Evolutionary conservation across 2,797 vertebrate genomes (phyloP).

Genomic region (Cossypha heuglini): DNA sequence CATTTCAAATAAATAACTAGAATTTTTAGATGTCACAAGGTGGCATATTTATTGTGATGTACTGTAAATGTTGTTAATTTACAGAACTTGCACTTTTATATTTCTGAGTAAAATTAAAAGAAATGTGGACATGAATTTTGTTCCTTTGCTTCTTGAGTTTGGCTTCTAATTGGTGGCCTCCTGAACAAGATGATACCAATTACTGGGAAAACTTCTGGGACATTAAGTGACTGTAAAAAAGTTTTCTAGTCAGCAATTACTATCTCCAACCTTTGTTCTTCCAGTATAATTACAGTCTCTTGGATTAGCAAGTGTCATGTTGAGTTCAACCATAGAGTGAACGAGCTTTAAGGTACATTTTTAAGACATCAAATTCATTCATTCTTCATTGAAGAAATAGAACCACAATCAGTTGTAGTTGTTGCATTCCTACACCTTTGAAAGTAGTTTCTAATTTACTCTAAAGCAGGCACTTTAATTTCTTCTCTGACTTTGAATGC

Average conservation of each 20-base stretch:
- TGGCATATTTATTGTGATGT: constrained; percentile 71
- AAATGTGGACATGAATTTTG: background rate
- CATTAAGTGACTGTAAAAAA: background rate
- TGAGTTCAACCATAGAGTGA: background rate
- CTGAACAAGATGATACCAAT: background rate
- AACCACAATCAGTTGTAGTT: background rate
- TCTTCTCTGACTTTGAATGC: background rate
- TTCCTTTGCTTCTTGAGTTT: constrained; percentile 29
- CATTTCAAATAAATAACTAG: constrained; percentile 40
- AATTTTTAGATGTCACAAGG: constrained; percentile 63
- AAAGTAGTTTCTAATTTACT: background rate
- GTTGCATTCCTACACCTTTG: background rate
- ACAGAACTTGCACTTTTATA: constrained; percentile 72
- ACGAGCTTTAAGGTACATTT: background rate
- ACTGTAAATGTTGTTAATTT: constrained; percentile 68
- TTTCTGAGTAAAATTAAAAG: constrained; percentile 69
- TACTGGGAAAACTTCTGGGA: background rate
- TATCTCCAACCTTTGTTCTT: constrained; percentile 16
- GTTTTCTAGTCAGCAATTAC: background rate
- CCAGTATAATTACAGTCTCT: background rate
- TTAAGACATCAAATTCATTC: background rate
- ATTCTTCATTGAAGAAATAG: background rate
- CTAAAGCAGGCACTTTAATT: constrained; percentile 9
- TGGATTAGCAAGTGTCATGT: background rate
- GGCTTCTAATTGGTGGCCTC: background rate